phyloP scores from a whole-genome alignment of 2,797 vertebrate species.

The Anguilla obscura region DNA sequence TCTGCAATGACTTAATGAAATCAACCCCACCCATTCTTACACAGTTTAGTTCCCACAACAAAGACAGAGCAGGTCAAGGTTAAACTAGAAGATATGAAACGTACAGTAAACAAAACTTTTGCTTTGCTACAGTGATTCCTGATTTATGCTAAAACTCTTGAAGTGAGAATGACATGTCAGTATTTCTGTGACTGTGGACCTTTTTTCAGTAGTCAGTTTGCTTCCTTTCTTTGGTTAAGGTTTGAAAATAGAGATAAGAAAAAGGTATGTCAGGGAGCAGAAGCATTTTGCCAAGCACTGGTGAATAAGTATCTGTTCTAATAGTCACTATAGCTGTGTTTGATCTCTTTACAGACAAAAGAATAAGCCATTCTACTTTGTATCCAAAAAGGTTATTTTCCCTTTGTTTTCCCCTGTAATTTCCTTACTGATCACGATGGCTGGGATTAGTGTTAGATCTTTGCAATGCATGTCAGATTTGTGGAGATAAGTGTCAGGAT shows the following conservation, averaged over 20 bases:
- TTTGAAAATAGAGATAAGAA: slow-evolving; percentile 26
- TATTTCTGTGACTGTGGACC: not conserved
- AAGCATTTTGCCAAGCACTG: not conserved
- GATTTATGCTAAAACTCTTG: not conserved
- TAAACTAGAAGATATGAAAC: not conserved
- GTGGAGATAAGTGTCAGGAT: slow-evolving; percentile 42
- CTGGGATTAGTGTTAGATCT: slow-evolving; percentile 49
- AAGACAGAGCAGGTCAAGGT: not conserved
- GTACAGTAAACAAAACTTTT: not conserved
- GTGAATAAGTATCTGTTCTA: slow-evolving; percentile 41
- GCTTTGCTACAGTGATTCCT: not conserved
- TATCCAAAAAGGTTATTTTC: slow-evolving; percentile 22
- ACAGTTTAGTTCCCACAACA: not conserved
- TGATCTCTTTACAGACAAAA: slow-evolving; percentile 37
- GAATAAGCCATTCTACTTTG: slow-evolving; percentile 41
- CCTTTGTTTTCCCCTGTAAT: slow-evolving; percentile 22
- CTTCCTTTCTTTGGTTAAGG: not conserved
- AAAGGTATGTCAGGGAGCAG: not conserved
- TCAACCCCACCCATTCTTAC: not conserved
- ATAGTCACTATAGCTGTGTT: slow-evolving; percentile 44
- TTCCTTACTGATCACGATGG: slow-evolving; percentile 44
- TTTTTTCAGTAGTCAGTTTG: not conserved
- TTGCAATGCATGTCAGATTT: slow-evolving; percentile 44
- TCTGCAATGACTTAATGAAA: not conserved
- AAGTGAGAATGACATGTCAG: not conserved